Percentiles rank a stretch among this genome's conserved stretches.
phyloP scores from a whole-genome alignment of 2,113 vertebrate species.

The Melanerpes formicivorus region DNA sequence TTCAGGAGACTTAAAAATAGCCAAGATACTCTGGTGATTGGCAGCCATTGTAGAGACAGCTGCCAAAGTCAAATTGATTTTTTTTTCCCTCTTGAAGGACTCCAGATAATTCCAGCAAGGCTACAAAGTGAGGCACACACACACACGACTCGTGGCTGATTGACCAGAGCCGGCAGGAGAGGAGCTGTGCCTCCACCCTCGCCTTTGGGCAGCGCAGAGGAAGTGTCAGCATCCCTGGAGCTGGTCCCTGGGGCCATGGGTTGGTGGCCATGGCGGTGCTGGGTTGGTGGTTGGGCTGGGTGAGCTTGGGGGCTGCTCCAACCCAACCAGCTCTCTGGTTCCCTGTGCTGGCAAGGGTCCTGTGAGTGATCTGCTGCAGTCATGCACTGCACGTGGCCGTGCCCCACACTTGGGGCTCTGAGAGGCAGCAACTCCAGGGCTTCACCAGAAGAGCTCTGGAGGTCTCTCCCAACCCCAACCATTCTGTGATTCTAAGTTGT shows the following conservation, averaged over 20 bases:
- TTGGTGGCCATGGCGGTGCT: too few relatives aligned
- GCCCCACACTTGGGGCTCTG: neutral
- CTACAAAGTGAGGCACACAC: conserved; percentile 22
- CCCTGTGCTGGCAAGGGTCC: neutral
- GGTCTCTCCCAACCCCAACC: too few relatives aligned
- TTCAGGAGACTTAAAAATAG: conserved; percentile 75
- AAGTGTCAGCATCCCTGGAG: neutral
- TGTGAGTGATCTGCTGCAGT: neutral
- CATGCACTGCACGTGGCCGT: neutral
- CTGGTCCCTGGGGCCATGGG: too few relatives aligned
- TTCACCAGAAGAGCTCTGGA: neutral
- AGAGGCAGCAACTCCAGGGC: neutral
- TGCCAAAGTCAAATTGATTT: conserved; percentile 75
- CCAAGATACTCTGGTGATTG: conserved; percentile 68
- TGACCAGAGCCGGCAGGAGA: neutral
- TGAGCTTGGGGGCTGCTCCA: too few relatives aligned
- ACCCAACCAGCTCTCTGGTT: too few relatives aligned
- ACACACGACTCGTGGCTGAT: neutral
- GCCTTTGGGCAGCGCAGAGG: neutral
- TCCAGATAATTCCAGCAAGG: conserved; percentile 42
- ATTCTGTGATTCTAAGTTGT: too few relatives aligned
- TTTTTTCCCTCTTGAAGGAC: conserved; percentile 67
- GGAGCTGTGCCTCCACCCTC: neutral
- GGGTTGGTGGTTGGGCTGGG: too few relatives aligned
- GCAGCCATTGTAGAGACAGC: conserved; percentile 54